Base-by-base conservation (phyloP, 2,113 vertebrate genomes). In the Hippocampus abdominalis region DNA sequence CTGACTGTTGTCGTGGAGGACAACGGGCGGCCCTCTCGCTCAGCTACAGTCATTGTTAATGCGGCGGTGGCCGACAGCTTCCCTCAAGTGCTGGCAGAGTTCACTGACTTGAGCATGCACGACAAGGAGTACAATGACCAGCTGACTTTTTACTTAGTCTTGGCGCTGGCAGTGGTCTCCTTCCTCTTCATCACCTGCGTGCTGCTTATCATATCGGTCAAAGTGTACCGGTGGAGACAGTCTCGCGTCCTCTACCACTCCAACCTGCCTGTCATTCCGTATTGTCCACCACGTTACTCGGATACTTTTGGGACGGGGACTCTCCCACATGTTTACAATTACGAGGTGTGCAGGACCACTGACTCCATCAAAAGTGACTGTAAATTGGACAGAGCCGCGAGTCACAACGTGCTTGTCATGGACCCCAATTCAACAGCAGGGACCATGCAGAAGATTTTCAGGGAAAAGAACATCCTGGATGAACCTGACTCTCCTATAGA, bases 31-130 rank as follows among this genome's bases (percentile, higher is more conserved):
- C 79, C 79, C 62, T 75, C 71, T 77, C 79, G 79, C 72, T 81
- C 79, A 74, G 79, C 79, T 69, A 86, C 9, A 27, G 67, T 89
- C 80, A 85, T 83, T 81, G 86, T 69, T 23, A 89, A 88, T 54
- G 69, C 91, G 68, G 84, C 88, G 68, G 76, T 92, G 59, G 89
- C 89, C 11, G 88, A 91, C 64, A 86, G 86, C 60, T 92, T 92
- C 70, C 90, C 90, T 20, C 82, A 92, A 82, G 75, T 90, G 68
- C 77, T 87, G 72, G 86, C 87, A 7, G 88, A 90, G 83, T 90
- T 77, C 27, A 79, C 0, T 7, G 46, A 48, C 46, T 18, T 48
- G 13, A 48, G 46, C 16, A 48, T 48, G 46, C 16, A 48, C 6
- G 67, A 77, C 70, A 78, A 66, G 1, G 68, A 80, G 10, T 56